Evolutionary conservation across 2,797 vertebrate genomes (phyloP), one percentile per base, ranked within the genome.

Genomic region (Periophthalmus magnuspinnatus): DNA sequence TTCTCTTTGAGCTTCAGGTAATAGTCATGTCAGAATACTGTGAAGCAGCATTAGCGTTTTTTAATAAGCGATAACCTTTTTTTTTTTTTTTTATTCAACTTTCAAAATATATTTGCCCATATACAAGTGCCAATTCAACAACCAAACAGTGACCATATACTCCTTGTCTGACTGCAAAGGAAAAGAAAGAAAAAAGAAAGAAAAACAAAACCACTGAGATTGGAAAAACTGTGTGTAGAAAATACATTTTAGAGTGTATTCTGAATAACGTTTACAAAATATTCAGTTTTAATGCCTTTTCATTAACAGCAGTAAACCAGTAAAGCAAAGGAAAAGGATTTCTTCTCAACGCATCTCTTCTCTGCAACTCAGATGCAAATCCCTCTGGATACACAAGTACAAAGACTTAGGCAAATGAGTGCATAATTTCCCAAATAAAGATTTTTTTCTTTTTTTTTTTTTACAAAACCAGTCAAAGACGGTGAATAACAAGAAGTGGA

Each of bases 391-490:
- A 68, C 78, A 76, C 67, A 41, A 70, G 81, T 78, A 85, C 65
- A 83, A 81, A 85, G 79, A 81, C 76, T 71, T 71, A 78, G 77
- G 70, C 72, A 67, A 84, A 59, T 75, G 56, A 77, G 70, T 24
- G n/a, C 62, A 71, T 74, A 32, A 76, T 86, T 76, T 85, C 78
- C 71, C 79, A 67, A 88, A 81, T 71, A 74, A 81, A 73, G 70
- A 82, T 76, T 69, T 75, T 82, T 84, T 69, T 75, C 9, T 32
- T 70, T 75, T 80, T 83, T 75, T 80, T 83, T 68, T 85, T 89
- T 76, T 67, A 81, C 78, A 81, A 83, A 79, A 83, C 70, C 58
- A 1, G 61, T 72, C 77, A 81, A 74, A 81, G 80, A 86, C 79
- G 67, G 78, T 72, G 75, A 83, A 65, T 36, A 84, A 85, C 69